These are phyloP conservation scores for Rhimphoctona megacephalus DNA, from an alignment of 2,888 invertebrate genomes.

Conservation along the genomic window DNA sequence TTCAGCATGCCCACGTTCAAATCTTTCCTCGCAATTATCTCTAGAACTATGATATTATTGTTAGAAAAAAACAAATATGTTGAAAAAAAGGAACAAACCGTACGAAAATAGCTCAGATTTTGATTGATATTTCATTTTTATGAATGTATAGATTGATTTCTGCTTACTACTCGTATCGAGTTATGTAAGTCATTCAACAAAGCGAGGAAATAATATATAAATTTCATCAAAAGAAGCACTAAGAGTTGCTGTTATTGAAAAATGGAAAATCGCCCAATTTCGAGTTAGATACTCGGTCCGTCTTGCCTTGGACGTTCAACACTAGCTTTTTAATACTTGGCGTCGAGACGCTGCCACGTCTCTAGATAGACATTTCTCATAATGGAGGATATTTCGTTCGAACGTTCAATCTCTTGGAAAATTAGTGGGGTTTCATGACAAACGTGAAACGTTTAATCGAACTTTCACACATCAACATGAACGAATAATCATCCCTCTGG, in stretches of 20 bases:
- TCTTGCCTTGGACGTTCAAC: no score
- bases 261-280: no score
- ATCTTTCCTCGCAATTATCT: neutral
- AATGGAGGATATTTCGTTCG: neutral
- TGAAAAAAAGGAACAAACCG: neutral
- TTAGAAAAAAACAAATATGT: neutral
- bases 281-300: no score
- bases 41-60: neutral
- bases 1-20: neutral
- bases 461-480: constrained; percentile 37
- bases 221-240: neutral
- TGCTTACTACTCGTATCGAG: neutral
- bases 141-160: neutral
- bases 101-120: neutral
- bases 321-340: no score
- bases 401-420: neutral
- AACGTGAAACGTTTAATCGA: constrained; percentile 35
- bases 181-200: no score
- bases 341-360: no score
- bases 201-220: no score
- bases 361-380: neutral
- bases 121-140: neutral
- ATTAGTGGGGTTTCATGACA: neutral
- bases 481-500: constrained; percentile 50
- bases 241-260: neutral